Evolutionary conservation across 2,888 invertebrate genomes (phyloP).

Genomic region (Lycaena phlaeas): DNA sequence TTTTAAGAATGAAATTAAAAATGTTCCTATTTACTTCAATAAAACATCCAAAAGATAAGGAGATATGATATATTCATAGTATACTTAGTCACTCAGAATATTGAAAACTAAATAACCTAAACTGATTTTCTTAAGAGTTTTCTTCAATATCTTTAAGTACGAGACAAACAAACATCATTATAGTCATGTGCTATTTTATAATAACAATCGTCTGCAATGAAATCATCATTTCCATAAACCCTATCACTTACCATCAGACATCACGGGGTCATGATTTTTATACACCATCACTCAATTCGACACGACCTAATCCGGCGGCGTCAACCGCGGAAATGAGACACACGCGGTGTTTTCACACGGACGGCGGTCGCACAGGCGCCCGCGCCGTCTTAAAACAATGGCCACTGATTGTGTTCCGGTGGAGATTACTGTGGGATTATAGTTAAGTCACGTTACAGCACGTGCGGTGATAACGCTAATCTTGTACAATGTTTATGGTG

Average conservation of each 20-base stretch:
- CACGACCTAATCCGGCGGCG: neutral
- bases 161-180: no score
- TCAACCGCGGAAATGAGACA: constrained; percentile 32
- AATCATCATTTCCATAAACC: no score
- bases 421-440: constrained; percentile 56
- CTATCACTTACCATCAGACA: constrained; percentile 12
- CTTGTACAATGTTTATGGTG: constrained; percentile 15
- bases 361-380: constrained; percentile 31
- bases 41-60: no score
- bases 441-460: constrained; percentile 34
- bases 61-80: no score
- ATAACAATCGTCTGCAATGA: no score
- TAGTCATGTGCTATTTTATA: no score
- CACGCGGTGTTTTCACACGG: constrained; percentile 23
- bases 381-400: constrained; percentile 57
- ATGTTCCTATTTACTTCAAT: no score
- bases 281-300: neutral
- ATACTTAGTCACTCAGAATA: no score
- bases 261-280: neutral
- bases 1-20: no score
- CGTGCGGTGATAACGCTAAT: constrained; percentile 40
- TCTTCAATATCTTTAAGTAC: no score
- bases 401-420: constrained; percentile 59
- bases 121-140: no score
- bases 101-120: no score